Conservation (phyloP, 2,797 vertebrate species). For the Argya squamiceps region DNA sequence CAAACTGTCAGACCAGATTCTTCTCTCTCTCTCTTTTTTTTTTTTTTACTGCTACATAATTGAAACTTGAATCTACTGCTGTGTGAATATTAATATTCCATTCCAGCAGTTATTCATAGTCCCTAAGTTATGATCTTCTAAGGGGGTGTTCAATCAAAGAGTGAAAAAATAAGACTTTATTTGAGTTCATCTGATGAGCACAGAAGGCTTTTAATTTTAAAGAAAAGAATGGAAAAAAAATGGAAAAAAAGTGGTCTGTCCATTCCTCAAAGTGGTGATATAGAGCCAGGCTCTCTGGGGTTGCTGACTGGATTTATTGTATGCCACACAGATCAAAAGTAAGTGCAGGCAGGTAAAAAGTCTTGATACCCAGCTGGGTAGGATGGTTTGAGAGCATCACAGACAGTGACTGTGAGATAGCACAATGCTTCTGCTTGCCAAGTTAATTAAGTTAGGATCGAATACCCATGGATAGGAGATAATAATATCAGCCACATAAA, state of each 20-base stretch:
- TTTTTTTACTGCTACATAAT: neutral
- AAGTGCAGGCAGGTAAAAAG: constrained; percentile 25
- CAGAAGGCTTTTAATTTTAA: neutral
- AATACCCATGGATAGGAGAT: constrained; percentile 25
- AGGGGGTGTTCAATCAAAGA: neutral
- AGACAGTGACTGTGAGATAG: constrained; percentile 4
- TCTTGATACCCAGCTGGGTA: constrained; percentile 48
- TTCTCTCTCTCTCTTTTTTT: neutral
- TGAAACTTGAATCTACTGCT: neutral
- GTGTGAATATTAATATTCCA: neutral
- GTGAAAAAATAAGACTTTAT: neutral
- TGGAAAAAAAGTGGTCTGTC: neutral
- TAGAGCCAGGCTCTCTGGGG: constrained; percentile 3
- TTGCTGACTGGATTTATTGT: constrained; percentile 29
- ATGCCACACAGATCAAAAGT: constrained; percentile 55
- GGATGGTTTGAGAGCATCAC: neutral
- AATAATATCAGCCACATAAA: constrained; percentile 51
- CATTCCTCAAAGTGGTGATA: neutral
- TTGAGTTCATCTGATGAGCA: neutral
- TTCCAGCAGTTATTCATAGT: neutral
- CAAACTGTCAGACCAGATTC: neutral
- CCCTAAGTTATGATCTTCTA: neutral
- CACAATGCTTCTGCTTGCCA: constrained; percentile 45
- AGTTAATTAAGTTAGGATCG: constrained; percentile 71
- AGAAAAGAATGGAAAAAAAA: neutral